Percentiles rank a stretch among this genome's conserved stretches.
Conservation (phyloP, 2,797 vertebrate genomes). For the Lophura swinhoii region DNA sequence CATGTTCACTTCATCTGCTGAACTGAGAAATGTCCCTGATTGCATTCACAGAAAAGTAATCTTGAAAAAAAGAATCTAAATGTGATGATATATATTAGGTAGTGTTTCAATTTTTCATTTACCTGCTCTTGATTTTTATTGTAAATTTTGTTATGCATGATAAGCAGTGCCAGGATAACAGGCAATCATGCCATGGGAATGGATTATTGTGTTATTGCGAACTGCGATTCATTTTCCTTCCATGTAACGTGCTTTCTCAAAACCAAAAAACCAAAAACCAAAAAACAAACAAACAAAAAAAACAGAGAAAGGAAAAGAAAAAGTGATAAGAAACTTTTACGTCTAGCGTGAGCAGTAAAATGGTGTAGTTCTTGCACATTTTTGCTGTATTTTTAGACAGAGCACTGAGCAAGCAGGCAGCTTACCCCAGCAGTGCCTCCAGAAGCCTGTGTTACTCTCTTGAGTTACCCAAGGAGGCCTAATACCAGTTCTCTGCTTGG, state of each 20-base stretch:
- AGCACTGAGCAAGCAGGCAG: neutral
- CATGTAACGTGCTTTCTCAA: neutral
- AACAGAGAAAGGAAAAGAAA: neutral
- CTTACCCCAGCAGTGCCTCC: neutral
- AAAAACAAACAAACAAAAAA: neutral
- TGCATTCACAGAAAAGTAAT: conserved; percentile 28
- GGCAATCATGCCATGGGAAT: neutral
- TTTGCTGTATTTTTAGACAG: neutral
- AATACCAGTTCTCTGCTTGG: neutral
- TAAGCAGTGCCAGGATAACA: conserved; percentile 8
- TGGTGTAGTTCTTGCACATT: neutral
- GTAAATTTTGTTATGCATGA: neutral
- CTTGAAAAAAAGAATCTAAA: neutral
- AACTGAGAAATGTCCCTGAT: conserved; percentile 34
- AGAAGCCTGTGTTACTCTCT: neutral
- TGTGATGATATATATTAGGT: neutral
- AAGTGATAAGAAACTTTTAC: neutral
- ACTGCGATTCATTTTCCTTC: neutral
- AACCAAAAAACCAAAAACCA: neutral
- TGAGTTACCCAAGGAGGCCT: neutral
- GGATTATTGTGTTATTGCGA: neutral
- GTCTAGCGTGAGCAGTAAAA: neutral
- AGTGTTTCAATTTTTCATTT: conserved; percentile 2
- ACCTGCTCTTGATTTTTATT: neutral
- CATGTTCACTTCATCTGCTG: conserved; percentile 58